Base-by-base conservation (phyloP, 1,140 invertebrate genomes). In the Drosophila pruinosa region DNA sequence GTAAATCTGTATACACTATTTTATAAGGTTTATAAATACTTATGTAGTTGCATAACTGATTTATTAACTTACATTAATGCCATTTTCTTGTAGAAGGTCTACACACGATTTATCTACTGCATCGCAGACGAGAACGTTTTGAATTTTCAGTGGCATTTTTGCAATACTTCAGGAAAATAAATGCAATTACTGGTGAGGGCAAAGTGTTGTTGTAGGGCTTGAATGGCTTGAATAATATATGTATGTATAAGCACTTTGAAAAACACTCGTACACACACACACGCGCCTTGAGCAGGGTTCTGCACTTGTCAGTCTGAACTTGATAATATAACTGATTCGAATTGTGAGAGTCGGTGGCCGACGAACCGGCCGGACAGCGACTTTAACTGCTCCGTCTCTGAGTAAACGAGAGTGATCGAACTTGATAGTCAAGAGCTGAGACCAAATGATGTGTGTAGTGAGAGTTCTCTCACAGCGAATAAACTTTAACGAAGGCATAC, bases 41-140 rank as follows among this genome's bases (percentile, higher is more conserved):
- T 48, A 38, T 17, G 0, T 45, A 15, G 3, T 14, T 31, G 26
- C 31, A 2, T 45, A 22, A 12, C 4, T 21, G n/a, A 31, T 14
- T 34, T 41, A 48, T 45, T 6, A 21, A 89, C 62, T 94, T 50
- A 98, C 96, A 41, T 95, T 92, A 69, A 99, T 95, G 10, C 95
- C 95, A 89, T 97, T 93, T 48, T 94, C 91, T 65, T 94, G 91
- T 1, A 99, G 93, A 31, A 98, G 94, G 57, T 97, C 93, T 1
- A 95, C 94, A 91, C 98, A 99, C 73, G 95, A 94, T 7, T 93
- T 92, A 88, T 98, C 97, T 2, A 99, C 96, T 17, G 97, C 96
- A 92, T 99, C 98, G 72, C 97, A 97, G 67, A 99, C 96, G 19
- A 99, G 92, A 38, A 99, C 97, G 47, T 93, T 93, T 71, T 93